Conservation (phyloP, 2,888 invertebrate genomes). For the Eupeodes luniger region DNA sequence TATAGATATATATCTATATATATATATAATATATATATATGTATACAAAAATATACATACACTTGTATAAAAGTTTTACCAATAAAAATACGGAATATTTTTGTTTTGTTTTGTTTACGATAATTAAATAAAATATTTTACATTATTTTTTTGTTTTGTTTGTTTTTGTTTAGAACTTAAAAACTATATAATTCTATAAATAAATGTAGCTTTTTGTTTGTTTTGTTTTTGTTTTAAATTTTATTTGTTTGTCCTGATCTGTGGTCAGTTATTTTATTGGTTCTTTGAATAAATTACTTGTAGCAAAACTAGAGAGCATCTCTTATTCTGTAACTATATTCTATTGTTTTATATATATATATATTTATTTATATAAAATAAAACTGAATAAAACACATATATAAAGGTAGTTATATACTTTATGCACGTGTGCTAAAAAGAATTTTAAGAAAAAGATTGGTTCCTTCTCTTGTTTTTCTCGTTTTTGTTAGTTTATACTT, state of each 20-base stretch:
- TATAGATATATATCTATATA: constrained; percentile 73
- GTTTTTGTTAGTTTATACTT: constrained; percentile 28
- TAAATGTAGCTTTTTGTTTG: constrained; percentile 55
- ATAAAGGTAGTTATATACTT: constrained; percentile 49
- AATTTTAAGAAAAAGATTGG: constrained; percentile 4
- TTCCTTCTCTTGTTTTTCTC: not conserved
- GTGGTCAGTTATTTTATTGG: constrained; percentile 63
- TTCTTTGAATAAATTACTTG: constrained; percentile 76
- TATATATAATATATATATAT: constrained; percentile 70
- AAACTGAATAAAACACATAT: constrained; percentile 50
- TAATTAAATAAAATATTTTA: constrained; percentile 76
- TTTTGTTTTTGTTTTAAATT: constrained; percentile 23
- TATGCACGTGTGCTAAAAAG: constrained; percentile 40
- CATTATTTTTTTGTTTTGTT: constrained; percentile 34
- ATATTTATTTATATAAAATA: not conserved
- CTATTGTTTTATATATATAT: constrained; percentile 36
- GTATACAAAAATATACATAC: constrained; percentile 76
- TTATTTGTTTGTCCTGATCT: constrained; percentile 65
- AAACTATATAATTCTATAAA: constrained; percentile 60
- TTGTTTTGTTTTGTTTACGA: constrained; percentile 44
- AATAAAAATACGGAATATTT: constrained; percentile 75
- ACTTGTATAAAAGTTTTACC: constrained; percentile 74
- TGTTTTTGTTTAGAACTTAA: constrained; percentile 64
- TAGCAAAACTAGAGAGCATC: constrained; percentile 76
- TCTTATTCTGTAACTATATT: constrained; percentile 71